Conservation (phyloP, 2,113 vertebrate genomes). For the Eonycteris spelaea region DNA sequence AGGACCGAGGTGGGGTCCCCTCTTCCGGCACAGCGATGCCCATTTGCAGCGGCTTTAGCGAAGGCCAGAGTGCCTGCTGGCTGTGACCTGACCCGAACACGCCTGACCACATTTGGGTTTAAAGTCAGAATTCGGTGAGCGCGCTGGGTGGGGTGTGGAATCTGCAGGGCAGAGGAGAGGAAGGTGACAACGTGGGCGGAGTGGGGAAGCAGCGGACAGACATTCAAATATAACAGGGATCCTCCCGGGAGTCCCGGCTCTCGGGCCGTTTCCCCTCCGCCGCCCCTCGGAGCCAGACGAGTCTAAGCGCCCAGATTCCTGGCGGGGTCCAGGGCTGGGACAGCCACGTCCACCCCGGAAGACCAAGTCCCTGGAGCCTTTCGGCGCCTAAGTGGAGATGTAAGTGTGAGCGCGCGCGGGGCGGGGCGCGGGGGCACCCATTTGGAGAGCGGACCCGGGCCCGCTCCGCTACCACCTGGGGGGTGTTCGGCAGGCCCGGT, state of each 20-base stretch:
- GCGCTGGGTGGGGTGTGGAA: neutral
- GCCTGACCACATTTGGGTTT: neutral
- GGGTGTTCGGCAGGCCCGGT: neutral
- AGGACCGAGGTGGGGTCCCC: neutral
- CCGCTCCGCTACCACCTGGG: fast-evolving
- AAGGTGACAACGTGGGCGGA: neutral
- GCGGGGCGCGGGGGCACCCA: neutral
- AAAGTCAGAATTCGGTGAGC: neutral
- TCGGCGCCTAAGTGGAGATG: neutral
- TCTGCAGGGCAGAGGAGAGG: neutral
- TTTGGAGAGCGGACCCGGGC: neutral
- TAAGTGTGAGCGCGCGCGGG: neutral
- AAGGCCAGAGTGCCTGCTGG: neutral
- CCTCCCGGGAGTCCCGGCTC: neutral
- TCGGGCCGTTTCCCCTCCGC: neutral
- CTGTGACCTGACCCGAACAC: neutral
- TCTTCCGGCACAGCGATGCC: neutral
- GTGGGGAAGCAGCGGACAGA: neutral
- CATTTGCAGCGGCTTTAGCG: neutral
- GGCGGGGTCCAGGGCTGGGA: neutral
- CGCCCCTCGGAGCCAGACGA: neutral
- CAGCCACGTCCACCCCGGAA: neutral
- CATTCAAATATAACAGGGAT: neutral
- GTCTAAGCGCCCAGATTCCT: neutral
- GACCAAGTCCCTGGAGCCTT: neutral